These are phyloP conservation scores for Aphelinus atriplicis DNA, from an alignment of 1,140 invertebrate species.

Conservation along the genomic window DNA sequence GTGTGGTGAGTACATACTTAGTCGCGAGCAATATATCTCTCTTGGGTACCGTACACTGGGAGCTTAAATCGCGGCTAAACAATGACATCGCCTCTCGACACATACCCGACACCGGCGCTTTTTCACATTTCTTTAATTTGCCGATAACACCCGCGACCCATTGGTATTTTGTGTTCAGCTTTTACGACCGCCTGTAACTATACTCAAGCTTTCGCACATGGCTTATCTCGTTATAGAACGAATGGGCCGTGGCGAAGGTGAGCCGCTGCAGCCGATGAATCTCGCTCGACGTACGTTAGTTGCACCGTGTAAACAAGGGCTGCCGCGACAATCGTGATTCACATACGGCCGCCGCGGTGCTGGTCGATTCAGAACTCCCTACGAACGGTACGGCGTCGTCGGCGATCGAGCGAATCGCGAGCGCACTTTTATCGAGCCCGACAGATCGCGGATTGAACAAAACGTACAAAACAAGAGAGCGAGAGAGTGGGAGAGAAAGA, in stretches of 20 bases:
- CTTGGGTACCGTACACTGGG: not conserved
- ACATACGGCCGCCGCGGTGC: not conserved
- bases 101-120: not conserved
- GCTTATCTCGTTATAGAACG: conserved; percentile 16
- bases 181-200: conserved; percentile 22
- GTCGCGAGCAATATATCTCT: too few species aligned
- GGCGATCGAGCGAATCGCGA: too few species aligned
- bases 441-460: not conserved
- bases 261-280: too few species aligned
- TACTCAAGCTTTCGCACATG: conserved; percentile 19
- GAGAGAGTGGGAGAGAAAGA: conserved; percentile 1
- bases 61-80: conserved; percentile 10
- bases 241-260: not conserved
- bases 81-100: conserved; percentile 12
- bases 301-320: not conserved
- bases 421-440: not conserved
- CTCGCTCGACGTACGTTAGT: too few species aligned
- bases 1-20: not conserved
- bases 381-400: too few species aligned
- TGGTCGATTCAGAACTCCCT: too few species aligned
- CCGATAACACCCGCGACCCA: conserved; percentile 16
- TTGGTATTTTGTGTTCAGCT: conserved; percentile 10
- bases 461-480: not conserved
- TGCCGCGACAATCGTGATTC: conserved; percentile 1
- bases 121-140: conserved; percentile 20